Percentiles rank a stretch among this genome's conserved stretches.
Evolutionary conservation across 2,888 invertebrate genomes (phyloP).

Genomic region (Ophioninae sp.): DNA sequence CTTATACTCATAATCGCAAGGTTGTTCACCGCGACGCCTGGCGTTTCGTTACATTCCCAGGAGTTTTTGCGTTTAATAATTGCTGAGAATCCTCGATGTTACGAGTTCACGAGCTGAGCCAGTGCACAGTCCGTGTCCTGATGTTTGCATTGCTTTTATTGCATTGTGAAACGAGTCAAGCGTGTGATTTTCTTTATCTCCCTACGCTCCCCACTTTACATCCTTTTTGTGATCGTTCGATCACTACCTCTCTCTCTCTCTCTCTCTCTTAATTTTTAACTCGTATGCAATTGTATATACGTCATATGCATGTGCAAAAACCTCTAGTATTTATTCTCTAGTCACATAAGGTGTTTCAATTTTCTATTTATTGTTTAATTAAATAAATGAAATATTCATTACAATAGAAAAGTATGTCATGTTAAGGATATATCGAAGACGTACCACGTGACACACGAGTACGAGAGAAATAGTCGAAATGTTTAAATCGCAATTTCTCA

Average conservation of each 20-base stretch:
- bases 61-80: conserved; percentile 36
- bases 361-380: no score
- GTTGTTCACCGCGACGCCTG: background rate
- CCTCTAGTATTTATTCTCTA: no score
- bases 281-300: no score
- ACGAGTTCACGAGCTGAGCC: conserved; percentile 43
- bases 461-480: no score
- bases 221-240: background rate
- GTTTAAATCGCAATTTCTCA: no score
- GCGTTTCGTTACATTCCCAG: conserved; percentile 4
- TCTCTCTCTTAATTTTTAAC: conserved; percentile 8
- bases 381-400: no score
- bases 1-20: background rate
- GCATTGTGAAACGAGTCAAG: conserved; percentile 61
- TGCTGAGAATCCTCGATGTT: conserved; percentile 51
- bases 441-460: no score
- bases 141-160: conserved; percentile 49
- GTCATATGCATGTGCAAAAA: conserved; percentile 6
- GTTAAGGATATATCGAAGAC: no score
- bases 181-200: conserved; percentile 48
- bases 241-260: background rate
- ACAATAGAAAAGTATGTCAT: no score
- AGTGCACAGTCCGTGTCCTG: background rate
- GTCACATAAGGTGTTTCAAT: no score
- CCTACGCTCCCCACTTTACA: background rate